Percentiles rank a stretch among this genome's conserved stretches.
Evolutionary conservation across 2,888 invertebrate genomes (phyloP).

Genomic region (Thysanoteuthis rhombus): DNA sequence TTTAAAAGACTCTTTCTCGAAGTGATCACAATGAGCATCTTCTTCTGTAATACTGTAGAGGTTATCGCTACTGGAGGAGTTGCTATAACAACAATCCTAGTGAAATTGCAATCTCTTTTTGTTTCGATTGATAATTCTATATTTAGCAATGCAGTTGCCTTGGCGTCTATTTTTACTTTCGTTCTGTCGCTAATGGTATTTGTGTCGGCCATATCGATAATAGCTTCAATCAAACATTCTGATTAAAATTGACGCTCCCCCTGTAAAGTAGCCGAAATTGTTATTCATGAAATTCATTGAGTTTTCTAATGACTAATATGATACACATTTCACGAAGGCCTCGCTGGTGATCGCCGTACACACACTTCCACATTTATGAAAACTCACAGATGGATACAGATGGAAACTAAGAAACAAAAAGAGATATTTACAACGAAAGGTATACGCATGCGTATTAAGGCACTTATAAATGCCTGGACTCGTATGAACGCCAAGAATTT

Average conservation of each 20-base stretch:
- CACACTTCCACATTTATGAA: no score
- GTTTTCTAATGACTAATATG: background rate
- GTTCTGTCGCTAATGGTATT: background rate
- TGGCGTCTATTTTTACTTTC: background rate
- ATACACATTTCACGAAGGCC: background rate
- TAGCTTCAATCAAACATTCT: conserved; percentile 12
- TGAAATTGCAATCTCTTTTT: background rate
- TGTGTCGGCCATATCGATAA: background rate
- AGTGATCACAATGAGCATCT: no score
- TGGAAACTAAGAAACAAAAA: no score
- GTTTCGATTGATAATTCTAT: background rate
- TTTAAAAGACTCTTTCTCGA: no score
- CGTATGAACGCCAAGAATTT: background rate
- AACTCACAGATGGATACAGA: background rate
- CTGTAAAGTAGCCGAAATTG: background rate
- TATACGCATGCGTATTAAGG: background rate
- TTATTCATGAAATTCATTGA: background rate
- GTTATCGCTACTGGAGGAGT: no score
- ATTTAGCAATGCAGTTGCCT: background rate
- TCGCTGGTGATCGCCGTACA: background rate
- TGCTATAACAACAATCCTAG: background rate
- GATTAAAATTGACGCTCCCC: background rate
- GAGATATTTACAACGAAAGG: background rate
- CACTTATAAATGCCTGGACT: background rate
- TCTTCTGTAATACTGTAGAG: no score